Percentiles rank a stretch among this genome's conserved stretches.
Evolutionary conservation across 2,888 invertebrate species (phyloP).

Genomic region (Hybos culiciformis): DNA sequence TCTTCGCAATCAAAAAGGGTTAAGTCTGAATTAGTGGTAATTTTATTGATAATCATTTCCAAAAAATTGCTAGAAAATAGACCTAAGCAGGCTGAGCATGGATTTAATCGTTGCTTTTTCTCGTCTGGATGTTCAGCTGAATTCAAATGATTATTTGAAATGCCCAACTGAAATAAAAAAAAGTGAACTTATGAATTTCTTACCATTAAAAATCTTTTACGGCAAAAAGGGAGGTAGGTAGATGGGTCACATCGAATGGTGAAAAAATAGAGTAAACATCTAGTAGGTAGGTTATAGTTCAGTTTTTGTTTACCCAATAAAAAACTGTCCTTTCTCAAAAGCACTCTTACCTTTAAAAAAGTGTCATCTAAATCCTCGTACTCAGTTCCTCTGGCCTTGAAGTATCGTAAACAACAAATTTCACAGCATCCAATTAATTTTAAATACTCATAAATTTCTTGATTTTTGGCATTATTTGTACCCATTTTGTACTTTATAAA

Average conservation of each 20-base stretch:
- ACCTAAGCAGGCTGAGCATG: conserved; percentile 60
- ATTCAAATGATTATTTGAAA: too few species aligned
- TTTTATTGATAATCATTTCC: conserved; percentile 39
- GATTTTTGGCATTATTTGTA: too few species aligned
- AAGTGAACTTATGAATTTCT: too few species aligned
- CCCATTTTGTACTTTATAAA: too few species aligned
- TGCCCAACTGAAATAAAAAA: too few species aligned
- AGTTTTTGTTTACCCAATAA: neutral
- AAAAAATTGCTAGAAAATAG: conserved; percentile 47
- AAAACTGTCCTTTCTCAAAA: neutral
- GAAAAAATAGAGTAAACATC: too few species aligned
- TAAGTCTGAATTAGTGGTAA: conserved; percentile 39
- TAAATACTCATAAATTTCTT: conserved; percentile 38
- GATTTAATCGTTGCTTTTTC: conserved; percentile 38
- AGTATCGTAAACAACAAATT: conserved; percentile 53
- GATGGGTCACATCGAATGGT: too few species aligned
- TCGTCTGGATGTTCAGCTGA: too few species aligned
- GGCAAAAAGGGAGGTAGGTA: too few species aligned
- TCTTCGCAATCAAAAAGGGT: conserved; percentile 47
- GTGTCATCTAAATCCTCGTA: conserved; percentile 40
- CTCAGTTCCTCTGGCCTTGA: conserved; percentile 43
- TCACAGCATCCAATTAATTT: conserved; percentile 49
- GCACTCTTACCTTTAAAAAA: conserved; percentile 38
- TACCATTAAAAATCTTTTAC: too few species aligned
- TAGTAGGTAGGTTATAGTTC: neutral